Base-by-base conservation (phyloP, 2,797 vertebrate genomes). In the Ficedula albicollis region DNA sequence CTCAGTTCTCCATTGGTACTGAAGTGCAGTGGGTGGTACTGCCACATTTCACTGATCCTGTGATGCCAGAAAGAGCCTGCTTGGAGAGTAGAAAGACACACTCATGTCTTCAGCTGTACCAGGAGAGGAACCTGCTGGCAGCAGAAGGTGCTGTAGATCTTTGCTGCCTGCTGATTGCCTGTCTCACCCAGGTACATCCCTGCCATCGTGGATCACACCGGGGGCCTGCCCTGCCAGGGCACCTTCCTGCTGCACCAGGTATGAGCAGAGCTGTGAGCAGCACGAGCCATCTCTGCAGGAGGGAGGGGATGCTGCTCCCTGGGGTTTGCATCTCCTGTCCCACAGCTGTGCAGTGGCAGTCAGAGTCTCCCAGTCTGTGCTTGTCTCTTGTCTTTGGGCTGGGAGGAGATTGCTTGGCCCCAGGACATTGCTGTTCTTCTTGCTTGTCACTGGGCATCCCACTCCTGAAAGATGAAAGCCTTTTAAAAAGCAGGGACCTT, bases 211-310 rank as follows among this genome's bases (percentile, higher is more conserved):
- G 99, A 99, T 97, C 99, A 99, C 94, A 99, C 98, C 5, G 98
- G 98, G 90, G 99, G 99, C 39, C 97, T 99, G 54, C 99, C 99
- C 84, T 99, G 99, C 66, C 98, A 99, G 62, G 99, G 99, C n/a
- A 99, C 99, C 4, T 99, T 99, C 95, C 98, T 99, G 69, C 98
- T 99, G 91, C 99, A 99, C 96, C 99, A 99, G 99, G 99, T 99
- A 98, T 84, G 64, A 30, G 0, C 21, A 27, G 26, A 30, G 66
- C 76, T 95, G 72, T 55, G 75, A 21, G 10, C 54, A 66, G 49
- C 89, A 20, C 6, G 44, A 8, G 68, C 18, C 11, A 6, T 13
- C 55, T 74, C 74, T 63, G 34, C 10, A 26, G 19, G n/a, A 19
- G 32, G 23, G 5, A 52, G 44, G 77, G 48, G 15, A 4, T n/a